phyloP scores from a whole-genome alignment of 2,113 vertebrate genomes.

The Rhadina sibilatrix region DNA sequence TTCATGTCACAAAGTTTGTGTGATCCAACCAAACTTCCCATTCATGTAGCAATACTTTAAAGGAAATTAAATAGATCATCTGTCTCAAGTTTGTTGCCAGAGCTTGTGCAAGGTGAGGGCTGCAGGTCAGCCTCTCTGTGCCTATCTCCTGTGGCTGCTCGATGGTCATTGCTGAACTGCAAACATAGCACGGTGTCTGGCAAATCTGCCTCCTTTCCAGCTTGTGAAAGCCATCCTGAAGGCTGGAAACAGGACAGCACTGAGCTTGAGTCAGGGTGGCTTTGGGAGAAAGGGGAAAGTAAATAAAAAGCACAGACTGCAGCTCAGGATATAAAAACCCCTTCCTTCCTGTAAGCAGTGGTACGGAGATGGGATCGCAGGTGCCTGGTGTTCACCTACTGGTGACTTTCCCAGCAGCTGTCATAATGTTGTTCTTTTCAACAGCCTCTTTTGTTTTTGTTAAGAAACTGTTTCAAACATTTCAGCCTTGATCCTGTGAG shows the following conservation, averaged over 20 bases:
- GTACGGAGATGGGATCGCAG: neutral
- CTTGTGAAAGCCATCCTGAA: neutral
- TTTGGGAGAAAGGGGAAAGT: neutral
- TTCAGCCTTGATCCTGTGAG: conserved; percentile 50
- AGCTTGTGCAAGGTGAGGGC: neutral
- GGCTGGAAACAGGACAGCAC: neutral
- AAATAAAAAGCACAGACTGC: neutral
- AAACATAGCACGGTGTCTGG: fast-evolving
- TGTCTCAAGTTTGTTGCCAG: neutral
- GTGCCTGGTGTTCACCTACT: neutral
- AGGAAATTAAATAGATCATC: neutral
- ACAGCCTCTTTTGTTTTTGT: conserved; percentile 43
- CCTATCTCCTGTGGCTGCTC: neutral
- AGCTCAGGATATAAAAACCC: conserved; percentile 3
- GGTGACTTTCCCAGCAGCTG: conserved; percentile 59
- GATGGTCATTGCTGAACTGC: neutral
- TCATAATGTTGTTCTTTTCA: conserved; percentile 67
- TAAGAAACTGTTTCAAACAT: conserved; percentile 46
- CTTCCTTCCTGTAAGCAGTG: conserved; percentile 30
- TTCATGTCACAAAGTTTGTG: neutral
- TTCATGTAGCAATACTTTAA: neutral
- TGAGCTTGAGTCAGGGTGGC: neutral
- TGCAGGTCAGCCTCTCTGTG: neutral
- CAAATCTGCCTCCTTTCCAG: fast-evolving
- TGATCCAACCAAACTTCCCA: neutral